phyloP scores from a whole-genome alignment of 2,888 invertebrate species.

The Polia nebulosa region DNA sequence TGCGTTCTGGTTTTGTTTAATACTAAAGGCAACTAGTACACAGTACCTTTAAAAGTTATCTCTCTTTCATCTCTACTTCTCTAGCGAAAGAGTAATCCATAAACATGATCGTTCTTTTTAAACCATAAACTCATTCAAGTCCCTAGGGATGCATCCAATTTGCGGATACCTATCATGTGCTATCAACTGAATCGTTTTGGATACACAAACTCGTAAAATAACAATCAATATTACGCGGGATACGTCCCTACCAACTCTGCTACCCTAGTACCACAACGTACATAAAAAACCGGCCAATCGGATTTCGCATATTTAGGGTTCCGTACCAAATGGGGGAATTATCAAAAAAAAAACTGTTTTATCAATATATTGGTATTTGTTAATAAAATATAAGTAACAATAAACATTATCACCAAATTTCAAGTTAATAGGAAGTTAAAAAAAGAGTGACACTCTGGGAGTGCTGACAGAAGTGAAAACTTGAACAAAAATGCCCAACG shows the following conservation, averaged over 20 bases:
- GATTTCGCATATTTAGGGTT: no score
- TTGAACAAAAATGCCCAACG: no score
- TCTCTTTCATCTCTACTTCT: background rate
- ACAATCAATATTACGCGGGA: constrained; percentile 8
- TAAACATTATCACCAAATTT: no score
- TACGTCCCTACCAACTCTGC: background rate
- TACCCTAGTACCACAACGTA: background rate
- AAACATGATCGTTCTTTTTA: background rate
- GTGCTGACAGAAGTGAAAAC: no score
- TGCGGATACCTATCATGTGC: constrained; percentile 35
- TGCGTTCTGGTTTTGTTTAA: no score
- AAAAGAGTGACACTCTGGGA: no score
- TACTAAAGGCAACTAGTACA: background rate
- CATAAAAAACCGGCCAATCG: no score
- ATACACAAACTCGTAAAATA: constrained; percentile 38
- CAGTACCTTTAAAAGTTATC: background rate
- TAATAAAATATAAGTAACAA: no score
- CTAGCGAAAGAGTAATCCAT: background rate
- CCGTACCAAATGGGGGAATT: no score
- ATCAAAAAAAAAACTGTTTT: no score
- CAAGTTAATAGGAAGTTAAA: no score
- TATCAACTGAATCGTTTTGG: constrained; percentile 26
- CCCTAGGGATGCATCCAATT: constrained; percentile 47
- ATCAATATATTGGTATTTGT: no score
- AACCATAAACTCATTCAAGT: constrained; percentile 9